Conservation (phyloP, 2,113 vertebrate species). For the Leptodactylus fuscus region DNA sequence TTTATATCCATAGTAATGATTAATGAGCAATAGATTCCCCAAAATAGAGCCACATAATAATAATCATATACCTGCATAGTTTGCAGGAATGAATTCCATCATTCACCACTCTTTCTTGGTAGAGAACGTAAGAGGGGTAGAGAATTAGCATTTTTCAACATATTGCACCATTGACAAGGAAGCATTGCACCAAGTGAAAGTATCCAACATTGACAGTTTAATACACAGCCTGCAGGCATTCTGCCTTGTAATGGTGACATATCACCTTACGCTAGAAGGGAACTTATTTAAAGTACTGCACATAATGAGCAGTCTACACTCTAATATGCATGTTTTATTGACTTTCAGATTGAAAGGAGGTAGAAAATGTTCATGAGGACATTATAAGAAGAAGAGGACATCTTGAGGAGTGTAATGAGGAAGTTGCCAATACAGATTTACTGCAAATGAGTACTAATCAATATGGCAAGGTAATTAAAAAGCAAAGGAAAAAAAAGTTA, state of each 20-base stretch:
- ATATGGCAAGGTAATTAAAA: conserved; percentile 60
- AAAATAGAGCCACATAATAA: no score
- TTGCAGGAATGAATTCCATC: no score
- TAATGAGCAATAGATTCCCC: no score
- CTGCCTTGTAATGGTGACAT: conserved; percentile 50
- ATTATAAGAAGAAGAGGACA: conserved; percentile 34
- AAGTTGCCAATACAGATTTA: conserved; percentile 61
- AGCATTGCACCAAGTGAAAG: conserved; percentile 24
- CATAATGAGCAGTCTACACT: conserved; percentile 48
- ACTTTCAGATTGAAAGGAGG: conserved; percentile 55
- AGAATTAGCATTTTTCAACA: conserved; percentile 8
- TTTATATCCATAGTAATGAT: no score
- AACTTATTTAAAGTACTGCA: conserved; percentile 48
- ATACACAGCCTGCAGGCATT: conserved; percentile 27
- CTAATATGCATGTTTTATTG: conserved; percentile 55
- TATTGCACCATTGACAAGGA: background rate
- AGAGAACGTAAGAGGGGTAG: no score
- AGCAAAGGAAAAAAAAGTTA: conserved; percentile 50
- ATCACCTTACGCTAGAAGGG: conserved; percentile 28
- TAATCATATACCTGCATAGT: no score
- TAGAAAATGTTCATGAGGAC: conserved; percentile 49
- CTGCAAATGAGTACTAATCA: conserved; percentile 63
- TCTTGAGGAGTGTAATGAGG: conserved; percentile 56
- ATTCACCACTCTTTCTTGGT: no score
- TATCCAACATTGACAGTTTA: conserved; percentile 45